Evolutionary conservation across 2,888 invertebrate genomes (phyloP), one percentile per base, ranked within the genome.

Genomic region (Noctua janthina): DNA sequence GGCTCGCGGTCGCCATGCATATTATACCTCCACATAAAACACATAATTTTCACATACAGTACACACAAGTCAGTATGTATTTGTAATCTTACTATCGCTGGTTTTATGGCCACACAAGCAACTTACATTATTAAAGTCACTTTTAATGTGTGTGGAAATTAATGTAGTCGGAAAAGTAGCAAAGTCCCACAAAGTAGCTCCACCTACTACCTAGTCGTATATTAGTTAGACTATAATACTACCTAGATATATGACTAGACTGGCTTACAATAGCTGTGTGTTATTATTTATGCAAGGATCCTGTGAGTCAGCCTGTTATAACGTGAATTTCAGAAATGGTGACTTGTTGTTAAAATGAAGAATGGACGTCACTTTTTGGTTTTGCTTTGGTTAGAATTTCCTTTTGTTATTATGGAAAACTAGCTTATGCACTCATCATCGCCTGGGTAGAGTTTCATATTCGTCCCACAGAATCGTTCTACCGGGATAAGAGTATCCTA

Each of bases 71-170:
- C n/a, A n/a, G n/a, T n/a, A n/a, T n/a, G n/a, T n/a, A n/a, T n/a
- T n/a, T n/a, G n/a, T n/a, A n/a, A 39, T 62, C 71, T 49, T 10
- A 15, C 8, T 6, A 20, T 1, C 90, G 87, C 91, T 76, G 0
- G 1, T 88, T 91, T 87, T 4, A 59, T 83, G 80, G 92, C 94
- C 91, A 43, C 84, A 90, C 86, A 89, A 89, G 89, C 93, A 1
- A 76, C 91, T 94, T 92, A 92, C 94, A 95, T 96, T 94, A 96
- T 96, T 95, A 93, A 96, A 93, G 73, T 86, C 85, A 93, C 94
- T 94, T 94, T 95, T 95, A 96, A 96, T 94, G 95, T 94, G 93
- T 92, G 93, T 93, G 92, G 87, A 95, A 95, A 96, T 96, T 96
- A 96, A 96, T 95, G 95, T 93, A 93, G 93, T 93, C 87, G 91